These are phyloP conservation scores for Geococcyx californianus DNA, from an alignment of 2,113 vertebrate species.

Conservation along the genomic window DNA sequence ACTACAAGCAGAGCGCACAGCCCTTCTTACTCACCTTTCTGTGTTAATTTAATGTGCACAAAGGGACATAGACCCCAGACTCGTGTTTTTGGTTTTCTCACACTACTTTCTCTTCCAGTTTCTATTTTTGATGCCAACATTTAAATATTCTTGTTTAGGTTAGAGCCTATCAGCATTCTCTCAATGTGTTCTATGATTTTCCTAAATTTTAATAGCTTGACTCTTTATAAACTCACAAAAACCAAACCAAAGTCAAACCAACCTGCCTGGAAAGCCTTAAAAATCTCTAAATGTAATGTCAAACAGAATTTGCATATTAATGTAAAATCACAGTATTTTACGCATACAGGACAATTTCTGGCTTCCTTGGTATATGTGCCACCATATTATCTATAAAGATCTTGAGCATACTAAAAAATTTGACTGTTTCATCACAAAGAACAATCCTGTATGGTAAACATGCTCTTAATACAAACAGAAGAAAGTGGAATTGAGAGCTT, in stretches of 20 bases:
- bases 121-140: neutral
- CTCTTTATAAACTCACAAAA: neutral
- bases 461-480: neutral
- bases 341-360: neutral
- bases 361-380: neutral
- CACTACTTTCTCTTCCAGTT: constrained; percentile 9
- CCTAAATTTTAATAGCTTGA: constrained; percentile 19
- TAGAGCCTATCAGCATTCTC: neutral
- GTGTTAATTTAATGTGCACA: no score
- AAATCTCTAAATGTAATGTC: neutral
- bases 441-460: neutral
- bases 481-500: neutral
- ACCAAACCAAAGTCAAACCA: neutral
- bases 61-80: neutral
- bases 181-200: constrained; percentile 14
- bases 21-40: no score
- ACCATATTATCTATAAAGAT: neutral
- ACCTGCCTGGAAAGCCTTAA: neutral
- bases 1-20: no score
- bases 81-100: neutral
- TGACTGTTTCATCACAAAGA: neutral
- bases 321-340: neutral
- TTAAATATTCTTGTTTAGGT: neutral
- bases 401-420: neutral
- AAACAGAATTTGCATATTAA: neutral